These are phyloP conservation scores for Diarsia rubi DNA, from an alignment of 2,888 invertebrate species.

Conservation along the genomic window DNA sequence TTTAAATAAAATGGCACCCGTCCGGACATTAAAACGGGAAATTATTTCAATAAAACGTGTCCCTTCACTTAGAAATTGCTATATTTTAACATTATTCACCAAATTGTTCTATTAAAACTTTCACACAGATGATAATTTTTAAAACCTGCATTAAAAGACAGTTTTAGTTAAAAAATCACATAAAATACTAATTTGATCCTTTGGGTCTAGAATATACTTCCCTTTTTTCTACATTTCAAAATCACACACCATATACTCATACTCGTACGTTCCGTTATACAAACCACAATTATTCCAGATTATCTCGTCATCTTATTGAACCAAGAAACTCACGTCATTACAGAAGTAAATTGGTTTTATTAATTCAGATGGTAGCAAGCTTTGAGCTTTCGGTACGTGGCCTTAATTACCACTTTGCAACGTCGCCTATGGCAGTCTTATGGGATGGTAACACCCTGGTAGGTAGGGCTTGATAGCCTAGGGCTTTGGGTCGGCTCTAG, in stretches of 20 bases:
- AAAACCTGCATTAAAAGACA: background rate
- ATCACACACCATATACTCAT: background rate
- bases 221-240: background rate
- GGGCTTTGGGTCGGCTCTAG: constrained; percentile 13
- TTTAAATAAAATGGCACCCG: constrained; percentile 34
- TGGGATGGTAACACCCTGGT: constrained; percentile 37
- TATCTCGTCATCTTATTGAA: constrained; percentile 2
- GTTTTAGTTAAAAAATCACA: background rate
- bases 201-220: background rate
- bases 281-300: background rate
- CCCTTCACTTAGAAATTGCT: background rate
- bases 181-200: background rate
- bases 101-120: constrained; percentile 19
- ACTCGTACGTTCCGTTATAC: background rate
- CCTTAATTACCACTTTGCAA: constrained; percentile 51
- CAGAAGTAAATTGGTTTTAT: constrained; percentile 50
- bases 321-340: constrained; percentile 30
- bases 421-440: constrained; percentile 41
- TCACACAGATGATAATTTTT: background rate
- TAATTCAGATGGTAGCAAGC: constrained; percentile 46
- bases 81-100: constrained; percentile 29
- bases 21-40: constrained; percentile 30
- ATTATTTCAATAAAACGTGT: constrained; percentile 40
- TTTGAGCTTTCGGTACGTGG: constrained; percentile 39
- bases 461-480: constrained; percentile 36